Evolutionary conservation across 1,140 invertebrate genomes (phyloP), one percentile per base, ranked within the genome.

Genomic region (Acyrthosiphon pisum): DNA sequence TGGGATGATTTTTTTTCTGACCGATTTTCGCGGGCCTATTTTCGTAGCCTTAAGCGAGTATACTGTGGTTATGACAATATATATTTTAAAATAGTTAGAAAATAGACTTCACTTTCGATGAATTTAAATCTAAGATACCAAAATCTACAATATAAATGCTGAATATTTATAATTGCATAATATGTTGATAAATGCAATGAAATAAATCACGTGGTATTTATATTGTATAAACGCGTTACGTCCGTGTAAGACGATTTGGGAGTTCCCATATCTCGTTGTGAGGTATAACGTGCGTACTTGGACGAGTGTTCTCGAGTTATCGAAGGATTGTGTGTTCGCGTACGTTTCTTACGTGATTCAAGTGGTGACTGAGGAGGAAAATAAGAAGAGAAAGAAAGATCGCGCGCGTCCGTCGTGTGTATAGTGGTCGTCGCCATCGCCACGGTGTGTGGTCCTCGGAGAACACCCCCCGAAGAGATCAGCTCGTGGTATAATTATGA

Each of bases 401-500:
- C 41, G 84, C 44, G 44, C 84, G 26, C 37, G 84, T 46, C 60
- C 26, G 44, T n/a, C 23, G 23, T 46, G 26, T 86, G 8, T 8
- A 22, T 23, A 35, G 41, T 44, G 37, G 83, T 84, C 83, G 83
- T 86, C 11, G 81, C 76, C 35, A 8, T 44, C 41, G 83, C 44
- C 84, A 44, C 84, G 84, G 41, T 86, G 84, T 86, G 84, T 86
- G 84, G 84, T 86, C 84, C 60, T 6, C 44, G 84, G 30, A 46
- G 84, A 86, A 86, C 44, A 86, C 84, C 84, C 84, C 84, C 84
- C 44, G 84, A 86, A 86, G 84, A 86, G 84, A 86, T 46, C 44
- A 48, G 4, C 11, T 86, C 4, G 26, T n/a, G 44, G 26, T 46
- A 86, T 86, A 86, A 86, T 86, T 86, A 86, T 30, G 11, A 46